These are phyloP conservation scores for Stegostoma tigrinum DNA, from an alignment of 2,113 vertebrate species.

Conservation along the genomic window DNA sequence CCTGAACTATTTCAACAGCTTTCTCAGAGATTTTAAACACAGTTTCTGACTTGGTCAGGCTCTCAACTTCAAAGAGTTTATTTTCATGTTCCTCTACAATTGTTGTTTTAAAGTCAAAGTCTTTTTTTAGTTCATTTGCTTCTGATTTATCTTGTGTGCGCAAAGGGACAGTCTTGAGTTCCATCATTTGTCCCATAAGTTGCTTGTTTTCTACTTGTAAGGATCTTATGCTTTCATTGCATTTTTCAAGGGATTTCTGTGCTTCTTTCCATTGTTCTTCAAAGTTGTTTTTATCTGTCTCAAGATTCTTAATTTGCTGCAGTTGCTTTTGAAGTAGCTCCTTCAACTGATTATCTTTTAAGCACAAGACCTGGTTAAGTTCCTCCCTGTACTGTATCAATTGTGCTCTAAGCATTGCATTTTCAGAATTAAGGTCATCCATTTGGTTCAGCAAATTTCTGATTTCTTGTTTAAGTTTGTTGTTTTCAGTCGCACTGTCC, in stretches of 20 bases:
- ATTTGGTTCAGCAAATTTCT: conserved; percentile 62
- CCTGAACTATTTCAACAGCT: conserved; percentile 47
- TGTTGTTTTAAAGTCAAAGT: conserved; percentile 45
- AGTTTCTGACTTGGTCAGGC: conserved; percentile 48
- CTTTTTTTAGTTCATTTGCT: conserved; percentile 54
- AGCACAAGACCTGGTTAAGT: conserved; percentile 73
- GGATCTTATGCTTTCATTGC: conserved; percentile 45
- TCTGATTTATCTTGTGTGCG: conserved; percentile 52
- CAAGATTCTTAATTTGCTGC: conserved; percentile 68
- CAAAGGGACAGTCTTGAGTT: conserved; percentile 53
- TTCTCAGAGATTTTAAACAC: conserved; percentile 44
- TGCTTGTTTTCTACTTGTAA: conserved; percentile 56
- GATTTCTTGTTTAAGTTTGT: conserved; percentile 64
- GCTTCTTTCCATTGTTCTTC: conserved; percentile 57
- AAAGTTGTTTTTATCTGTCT: conserved; percentile 57
- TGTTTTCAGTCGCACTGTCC: conserved; percentile 51
- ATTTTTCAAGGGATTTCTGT: conserved; percentile 48
- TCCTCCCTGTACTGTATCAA: conserved; percentile 77
- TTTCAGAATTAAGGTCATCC: conserved; percentile 83
- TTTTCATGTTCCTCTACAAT: conserved; percentile 45
- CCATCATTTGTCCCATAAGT: conserved; percentile 51
- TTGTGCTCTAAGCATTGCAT: conserved; percentile 77
- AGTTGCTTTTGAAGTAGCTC: conserved; percentile 72
- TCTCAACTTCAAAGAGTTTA: conserved; percentile 47
- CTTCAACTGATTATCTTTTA: conserved; percentile 79